A percentile compares a stretch with the other conserved stretches of the same genome.
These are phyloP conservation scores for Fopius arisanus DNA, from an alignment of 1,140 invertebrate species.

Conservation along the genomic window DNA sequence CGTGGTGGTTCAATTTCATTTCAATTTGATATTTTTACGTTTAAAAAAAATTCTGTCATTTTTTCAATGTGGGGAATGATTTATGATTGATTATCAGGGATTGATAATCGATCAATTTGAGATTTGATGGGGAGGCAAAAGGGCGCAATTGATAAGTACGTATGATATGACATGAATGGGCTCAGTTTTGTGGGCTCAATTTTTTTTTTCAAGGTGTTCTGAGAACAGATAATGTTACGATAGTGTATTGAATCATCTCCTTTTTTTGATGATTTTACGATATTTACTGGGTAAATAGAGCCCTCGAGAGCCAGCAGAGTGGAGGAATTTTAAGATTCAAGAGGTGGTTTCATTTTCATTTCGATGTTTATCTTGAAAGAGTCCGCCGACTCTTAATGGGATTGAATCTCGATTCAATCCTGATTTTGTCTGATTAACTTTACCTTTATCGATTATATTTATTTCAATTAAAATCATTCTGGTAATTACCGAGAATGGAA, in stretches of 20 bases:
- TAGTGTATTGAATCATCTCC: constrained; percentile 24
- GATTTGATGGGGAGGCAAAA: background rate
- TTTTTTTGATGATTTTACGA: background rate
- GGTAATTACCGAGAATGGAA: no score
- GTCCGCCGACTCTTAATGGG: background rate
- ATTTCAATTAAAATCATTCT: no score
- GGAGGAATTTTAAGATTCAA: background rate
- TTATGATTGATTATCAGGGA: background rate
- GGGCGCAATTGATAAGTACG: constrained; percentile 14
- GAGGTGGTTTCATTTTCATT: background rate
- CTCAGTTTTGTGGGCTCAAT: constrained; percentile 14
- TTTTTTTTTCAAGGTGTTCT: constrained; percentile 14
- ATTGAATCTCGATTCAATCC: background rate
- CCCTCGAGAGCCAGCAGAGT: background rate
- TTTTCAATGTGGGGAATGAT: background rate
- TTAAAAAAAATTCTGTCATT: no score
- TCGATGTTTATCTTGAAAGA: background rate
- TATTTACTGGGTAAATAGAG: constrained; percentile 33
- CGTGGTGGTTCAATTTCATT: background rate
- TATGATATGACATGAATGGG: background rate
- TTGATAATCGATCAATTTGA: background rate
- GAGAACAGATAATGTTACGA: constrained; percentile 33
- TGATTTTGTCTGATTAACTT: no score
- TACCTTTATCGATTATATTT: no score
- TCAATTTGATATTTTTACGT: no score